phyloP scores from a whole-genome alignment of 2,797 vertebrate species.

The Heliangelus exortis region DNA sequence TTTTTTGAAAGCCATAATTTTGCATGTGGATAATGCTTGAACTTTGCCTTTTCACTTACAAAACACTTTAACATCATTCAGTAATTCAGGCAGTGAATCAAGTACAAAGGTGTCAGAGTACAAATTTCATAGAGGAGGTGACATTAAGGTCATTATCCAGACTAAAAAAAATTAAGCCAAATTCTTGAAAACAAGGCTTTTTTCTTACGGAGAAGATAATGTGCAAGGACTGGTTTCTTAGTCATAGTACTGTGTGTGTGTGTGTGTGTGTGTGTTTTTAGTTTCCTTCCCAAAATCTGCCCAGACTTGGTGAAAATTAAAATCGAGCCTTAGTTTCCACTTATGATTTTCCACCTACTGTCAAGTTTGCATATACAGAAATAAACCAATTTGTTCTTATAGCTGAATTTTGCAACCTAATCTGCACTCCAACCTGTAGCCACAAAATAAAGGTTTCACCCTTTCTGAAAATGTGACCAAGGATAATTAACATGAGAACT shows the following conservation, averaged over 20 bases:
- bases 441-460: not conserved
- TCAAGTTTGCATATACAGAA: not conserved
- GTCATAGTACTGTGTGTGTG: rapidly evolving
- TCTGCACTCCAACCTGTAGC: not conserved
- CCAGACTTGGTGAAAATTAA: not conserved
- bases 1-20: not conserved
- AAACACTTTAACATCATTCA: not conserved
- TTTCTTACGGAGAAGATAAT: not conserved
- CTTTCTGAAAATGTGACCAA: not conserved
- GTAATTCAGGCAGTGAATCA: not conserved
- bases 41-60: conserved; percentile 1
- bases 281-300: not conserved
- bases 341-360: not conserved
- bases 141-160: not conserved
- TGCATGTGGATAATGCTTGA: not conserved
- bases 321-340: not conserved
- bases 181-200: not conserved
- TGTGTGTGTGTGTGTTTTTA: not conserved
- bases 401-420: not conserved
- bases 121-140: not conserved
- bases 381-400: not conserved
- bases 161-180: not conserved
- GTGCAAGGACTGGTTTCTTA: not conserved
- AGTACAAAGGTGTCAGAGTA: not conserved
- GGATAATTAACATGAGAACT: not conserved